Percentiles rank a stretch among this genome's conserved stretches.
Conservation (phyloP, 2,888 invertebrate genomes). For the Idaea straminata region DNA sequence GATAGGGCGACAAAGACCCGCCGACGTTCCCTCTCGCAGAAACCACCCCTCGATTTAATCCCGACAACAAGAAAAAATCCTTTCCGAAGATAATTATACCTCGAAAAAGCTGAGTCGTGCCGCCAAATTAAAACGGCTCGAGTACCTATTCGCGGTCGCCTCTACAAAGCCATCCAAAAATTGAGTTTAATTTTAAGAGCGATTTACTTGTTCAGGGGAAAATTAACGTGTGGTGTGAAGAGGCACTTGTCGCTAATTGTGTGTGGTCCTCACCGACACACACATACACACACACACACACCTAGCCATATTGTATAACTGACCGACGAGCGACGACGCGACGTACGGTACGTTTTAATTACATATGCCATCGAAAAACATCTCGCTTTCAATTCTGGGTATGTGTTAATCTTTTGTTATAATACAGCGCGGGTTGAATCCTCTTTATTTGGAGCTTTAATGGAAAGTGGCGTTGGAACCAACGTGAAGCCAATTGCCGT, state of each 20-base stretch:
- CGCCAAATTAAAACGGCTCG: constrained; percentile 50
- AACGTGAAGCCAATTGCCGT: constrained; percentile 22
- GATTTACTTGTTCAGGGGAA: constrained; percentile 55
- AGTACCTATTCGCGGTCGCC: constrained; percentile 33
- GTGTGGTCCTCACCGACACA: constrained; percentile 45
- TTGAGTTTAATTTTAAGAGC: constrained; percentile 61
- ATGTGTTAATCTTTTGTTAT: constrained; percentile 33
- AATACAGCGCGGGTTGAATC: constrained; percentile 21
- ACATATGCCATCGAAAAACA: constrained; percentile 29
- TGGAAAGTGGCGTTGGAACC: constrained; percentile 17
- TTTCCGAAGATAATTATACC: constrained; percentile 48
- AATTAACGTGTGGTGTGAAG: constrained; percentile 60
- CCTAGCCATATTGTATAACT: constrained; percentile 12
- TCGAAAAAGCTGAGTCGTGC: constrained; percentile 41
- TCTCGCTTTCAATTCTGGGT: constrained; percentile 27
- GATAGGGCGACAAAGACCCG: background rate
- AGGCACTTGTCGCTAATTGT: constrained; percentile 65
- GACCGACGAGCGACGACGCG: constrained; percentile 23
- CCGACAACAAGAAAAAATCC: constrained; percentile 36
- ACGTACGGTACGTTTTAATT: constrained; percentile 35
- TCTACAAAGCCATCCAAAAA: constrained; percentile 47
- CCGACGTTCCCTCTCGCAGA: constrained; percentile 2
- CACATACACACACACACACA: constrained; percentile 22
- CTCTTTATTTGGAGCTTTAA: constrained; percentile 23
- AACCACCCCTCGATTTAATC: background rate